Evolutionary conservation across 2,113 vertebrate species (phyloP), one percentile per base, ranked within the genome.

Genomic region (Microcebus murinus): DNA sequence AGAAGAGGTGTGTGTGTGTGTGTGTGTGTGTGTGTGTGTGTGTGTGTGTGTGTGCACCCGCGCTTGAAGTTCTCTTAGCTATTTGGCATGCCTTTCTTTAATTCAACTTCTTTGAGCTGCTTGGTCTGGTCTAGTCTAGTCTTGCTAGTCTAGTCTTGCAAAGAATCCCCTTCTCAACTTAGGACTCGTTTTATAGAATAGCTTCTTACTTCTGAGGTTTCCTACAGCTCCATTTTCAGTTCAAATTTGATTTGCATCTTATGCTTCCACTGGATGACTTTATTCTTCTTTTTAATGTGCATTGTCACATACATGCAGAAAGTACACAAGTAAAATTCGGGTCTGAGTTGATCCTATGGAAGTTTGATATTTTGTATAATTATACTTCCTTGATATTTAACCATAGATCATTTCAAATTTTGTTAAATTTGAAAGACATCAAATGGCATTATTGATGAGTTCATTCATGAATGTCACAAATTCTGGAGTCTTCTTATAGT

Each of bases 401-500:
- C 96, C 95, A 97, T 0, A 71, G 79, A 76, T 95, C 97, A 97
- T 98, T 98, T 98, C 96, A 98, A 96, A 98, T 98, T 98, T 98
- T 95, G 96, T 98, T 98, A 97, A 97, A 97, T 96, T 97, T 98
- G 97, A 98, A 97, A 97, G 95, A 97, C 92, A 96, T 71, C 92
- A 98, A 98, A 98, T 95, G 94, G 74, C 95, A 97, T 98, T 98
- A 98, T 97, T 97, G 97, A 98, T 98, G 93, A 95, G 94, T 96
- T 98, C 95, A 96, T 87, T 96, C 91, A 77, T 36, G 42, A 68
- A 81, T 86, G 20, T 77, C 39, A 67, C 9, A 29, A 79, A 81
- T 65, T 20, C 23, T 71, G 14, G 20, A 71, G 20, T 81, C 67
- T 74, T 82, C 20, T 81, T 87, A 88, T 10, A 86, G 36, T 39